Conservation (phyloP, 2,797 vertebrate species). For the Zenarchopterus dispar region DNA sequence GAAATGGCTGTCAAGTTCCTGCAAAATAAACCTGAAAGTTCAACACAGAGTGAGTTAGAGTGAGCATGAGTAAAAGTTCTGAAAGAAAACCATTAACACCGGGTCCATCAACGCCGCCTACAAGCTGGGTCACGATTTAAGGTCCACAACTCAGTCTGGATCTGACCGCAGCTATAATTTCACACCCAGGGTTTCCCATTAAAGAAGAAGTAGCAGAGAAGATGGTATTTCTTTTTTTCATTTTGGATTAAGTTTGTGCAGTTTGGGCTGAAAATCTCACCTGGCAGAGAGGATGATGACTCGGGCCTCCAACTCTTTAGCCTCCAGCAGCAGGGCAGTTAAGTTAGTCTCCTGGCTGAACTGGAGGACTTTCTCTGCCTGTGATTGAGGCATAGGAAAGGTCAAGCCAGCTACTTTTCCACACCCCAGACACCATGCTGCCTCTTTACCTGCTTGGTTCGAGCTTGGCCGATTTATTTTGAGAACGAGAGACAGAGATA, state of each 20-base stretch:
- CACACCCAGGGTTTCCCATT: too few relatives aligned
- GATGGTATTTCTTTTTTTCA: too few relatives aligned
- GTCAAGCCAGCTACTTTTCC: constrained; percentile 78
- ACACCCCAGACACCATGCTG: constrained; percentile 85
- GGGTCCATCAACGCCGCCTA: too few relatives aligned
- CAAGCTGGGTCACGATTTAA: too few relatives aligned
- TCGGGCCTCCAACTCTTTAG: constrained; percentile 96
- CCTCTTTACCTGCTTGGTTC: constrained; percentile 75
- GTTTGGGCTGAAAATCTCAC: constrained; percentile 70
- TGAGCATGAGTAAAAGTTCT: too few relatives aligned
- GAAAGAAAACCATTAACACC: too few relatives aligned
- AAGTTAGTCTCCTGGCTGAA: constrained; percentile 99
- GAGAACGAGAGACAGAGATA: constrained; percentile 78
- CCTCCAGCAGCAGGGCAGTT: constrained; percentile 96
- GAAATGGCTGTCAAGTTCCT: too few relatives aligned
- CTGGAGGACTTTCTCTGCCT: constrained; percentile 99
- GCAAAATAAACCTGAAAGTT: too few relatives aligned
- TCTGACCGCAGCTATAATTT: too few relatives aligned
- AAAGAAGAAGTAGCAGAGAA: too few relatives aligned
- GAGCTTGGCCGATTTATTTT: constrained; percentile 71
- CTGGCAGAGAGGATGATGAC: constrained; percentile 98
- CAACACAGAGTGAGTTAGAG: too few relatives aligned
- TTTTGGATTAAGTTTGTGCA: background rate
- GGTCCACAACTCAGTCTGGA: too few relatives aligned
- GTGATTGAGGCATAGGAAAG: constrained; percentile 87